phyloP scores from a whole-genome alignment of 2,888 invertebrate species.

The Synanthedon formicaeformis region DNA sequence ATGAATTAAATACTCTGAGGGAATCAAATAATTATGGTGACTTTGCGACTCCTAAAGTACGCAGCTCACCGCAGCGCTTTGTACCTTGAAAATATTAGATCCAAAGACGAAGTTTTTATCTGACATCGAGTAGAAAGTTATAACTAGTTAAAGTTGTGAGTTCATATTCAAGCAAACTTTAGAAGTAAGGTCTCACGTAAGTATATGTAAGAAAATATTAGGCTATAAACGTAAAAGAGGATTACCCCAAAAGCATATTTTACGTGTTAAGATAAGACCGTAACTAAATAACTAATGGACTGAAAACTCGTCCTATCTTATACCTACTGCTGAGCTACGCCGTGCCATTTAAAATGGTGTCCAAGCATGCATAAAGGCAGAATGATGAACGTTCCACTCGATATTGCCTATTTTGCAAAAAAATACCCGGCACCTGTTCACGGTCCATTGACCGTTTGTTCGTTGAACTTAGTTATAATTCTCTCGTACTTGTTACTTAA shows the following conservation, averaged over 20 bases:
- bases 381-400: not conserved
- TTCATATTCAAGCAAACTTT: not conserved
- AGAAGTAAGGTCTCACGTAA: not conserved
- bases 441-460: not conserved
- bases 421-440: not conserved
- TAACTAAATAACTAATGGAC: constrained; percentile 41
- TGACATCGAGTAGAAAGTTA: not conserved
- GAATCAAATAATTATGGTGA: too few species aligned
- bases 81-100: too few species aligned
- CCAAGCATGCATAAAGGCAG: constrained; percentile 28
- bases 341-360: constrained; percentile 24
- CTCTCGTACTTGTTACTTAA: too few species aligned
- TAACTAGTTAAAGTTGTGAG: not conserved
- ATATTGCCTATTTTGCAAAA: not conserved
- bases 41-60: too few species aligned
- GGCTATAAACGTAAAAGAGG: not conserved
- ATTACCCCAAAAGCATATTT: constrained; percentile 16
- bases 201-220: too few species aligned
- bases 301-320: constrained; percentile 22
- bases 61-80: too few species aligned
- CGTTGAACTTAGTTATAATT: too few species aligned
- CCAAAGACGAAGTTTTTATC: too few species aligned
- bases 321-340: constrained; percentile 22
- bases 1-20: too few species aligned
- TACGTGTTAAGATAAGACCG: constrained; percentile 33